Conservation (phyloP, 1,140 invertebrate genomes). For the Eupristina koningsbergeri region DNA sequence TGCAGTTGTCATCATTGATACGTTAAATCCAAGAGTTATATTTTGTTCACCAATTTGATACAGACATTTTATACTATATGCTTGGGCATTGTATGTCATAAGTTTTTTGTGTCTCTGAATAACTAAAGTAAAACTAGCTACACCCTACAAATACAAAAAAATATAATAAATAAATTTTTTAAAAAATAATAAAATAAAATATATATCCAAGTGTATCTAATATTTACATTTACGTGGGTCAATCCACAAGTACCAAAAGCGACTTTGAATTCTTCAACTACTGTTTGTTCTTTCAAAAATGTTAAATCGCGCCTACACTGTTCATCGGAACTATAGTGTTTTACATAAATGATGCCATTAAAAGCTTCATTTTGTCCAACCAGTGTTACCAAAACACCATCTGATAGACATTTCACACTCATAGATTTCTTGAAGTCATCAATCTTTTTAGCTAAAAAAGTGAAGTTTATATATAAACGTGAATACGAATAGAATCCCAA, state of each 20-base stretch:
- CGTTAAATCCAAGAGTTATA: conserved; percentile 93
- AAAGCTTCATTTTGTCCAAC: conserved; percentile 79
- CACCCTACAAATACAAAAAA: conserved; percentile 76
- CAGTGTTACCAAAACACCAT: conserved; percentile 90
- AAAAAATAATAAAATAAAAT: neutral
- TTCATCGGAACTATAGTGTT: conserved; percentile 94
- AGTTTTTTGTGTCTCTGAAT: conserved; percentile 96
- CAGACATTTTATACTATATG: conserved; percentile 95
- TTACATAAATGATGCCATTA: conserved; percentile 93
- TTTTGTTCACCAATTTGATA: conserved; percentile 95
- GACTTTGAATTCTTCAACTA: conserved; percentile 89
- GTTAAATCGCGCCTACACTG: conserved; percentile 80
- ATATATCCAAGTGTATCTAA: neutral
- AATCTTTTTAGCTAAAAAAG: conserved; percentile 31
- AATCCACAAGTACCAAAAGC: conserved; percentile 92
- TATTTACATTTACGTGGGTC: conserved; percentile 89
- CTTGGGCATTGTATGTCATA: conserved; percentile 94
- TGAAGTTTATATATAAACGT: neutral
- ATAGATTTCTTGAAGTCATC: conserved; percentile 87
- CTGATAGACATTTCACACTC: conserved; percentile 90
- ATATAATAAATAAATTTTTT: conserved; percentile 5
- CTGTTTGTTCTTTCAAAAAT: conserved; percentile 24
- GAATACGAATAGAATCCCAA: no score
- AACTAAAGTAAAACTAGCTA: conserved; percentile 92
- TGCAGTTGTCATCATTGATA: conserved; percentile 94